Conservation (phyloP, 2,888 invertebrate species). For the Leucophenga maculata region DNA sequence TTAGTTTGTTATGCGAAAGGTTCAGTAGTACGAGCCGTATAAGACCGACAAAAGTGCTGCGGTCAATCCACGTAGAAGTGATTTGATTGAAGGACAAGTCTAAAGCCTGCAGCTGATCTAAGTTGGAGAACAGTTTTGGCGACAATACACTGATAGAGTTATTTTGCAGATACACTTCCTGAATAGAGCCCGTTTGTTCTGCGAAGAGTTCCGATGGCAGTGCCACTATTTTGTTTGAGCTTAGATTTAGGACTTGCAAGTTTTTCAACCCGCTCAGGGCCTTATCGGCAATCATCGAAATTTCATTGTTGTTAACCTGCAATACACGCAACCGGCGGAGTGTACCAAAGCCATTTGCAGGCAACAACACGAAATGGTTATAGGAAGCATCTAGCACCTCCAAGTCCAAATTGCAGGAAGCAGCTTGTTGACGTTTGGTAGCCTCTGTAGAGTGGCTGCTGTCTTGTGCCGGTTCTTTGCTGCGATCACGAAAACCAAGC, state of each 20-base stretch:
- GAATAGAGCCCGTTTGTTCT: constrained; percentile 84
- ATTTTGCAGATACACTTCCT: constrained; percentile 91
- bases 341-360: constrained; percentile 86
- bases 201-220: constrained; percentile 89
- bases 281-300: constrained; percentile 88
- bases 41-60: constrained; percentile 88
- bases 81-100: constrained; percentile 90
- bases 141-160: constrained; percentile 91
- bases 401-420: constrained; percentile 83
- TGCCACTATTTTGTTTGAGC: constrained; percentile 91
- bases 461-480: constrained; percentile 49
- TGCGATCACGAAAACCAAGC: constrained; percentile 84
- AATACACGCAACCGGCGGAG: constrained; percentile 84
- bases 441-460: constrained; percentile 37
- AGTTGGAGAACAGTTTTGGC: constrained; percentile 87
- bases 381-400: constrained; percentile 87
- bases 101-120: constrained; percentile 85
- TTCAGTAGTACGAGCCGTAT: constrained; percentile 90
- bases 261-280: constrained; percentile 86
- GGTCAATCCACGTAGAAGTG: constrained; percentile 89
- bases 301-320: constrained; percentile 89
- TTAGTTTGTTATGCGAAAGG: constrained; percentile 87
- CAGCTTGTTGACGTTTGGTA: constrained; percentile 34
- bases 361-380: constrained; percentile 88
- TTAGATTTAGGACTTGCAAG: constrained; percentile 88